These are phyloP conservation scores for Fissipunctia ypsillon DNA, from an alignment of 2,888 invertebrate genomes.

Conservation along the genomic window DNA sequence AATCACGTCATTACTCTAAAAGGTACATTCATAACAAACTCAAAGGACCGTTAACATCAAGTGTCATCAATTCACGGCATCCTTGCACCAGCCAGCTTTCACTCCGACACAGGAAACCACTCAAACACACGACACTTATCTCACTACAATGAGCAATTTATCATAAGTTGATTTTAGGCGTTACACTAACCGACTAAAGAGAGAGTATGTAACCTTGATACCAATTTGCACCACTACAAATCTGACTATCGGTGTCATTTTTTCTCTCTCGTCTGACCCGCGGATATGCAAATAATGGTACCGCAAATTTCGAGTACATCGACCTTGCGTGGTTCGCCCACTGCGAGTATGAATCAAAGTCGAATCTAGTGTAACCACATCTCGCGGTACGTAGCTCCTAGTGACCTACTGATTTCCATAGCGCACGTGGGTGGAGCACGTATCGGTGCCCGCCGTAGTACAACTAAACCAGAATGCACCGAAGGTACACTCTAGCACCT, in stretches of 20 bases:
- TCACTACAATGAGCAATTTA: conserved; percentile 89
- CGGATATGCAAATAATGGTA: conserved; percentile 88
- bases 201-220: conserved; percentile 89
- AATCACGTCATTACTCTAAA: conserved; percentile 42
- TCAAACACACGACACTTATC: conserved; percentile 87
- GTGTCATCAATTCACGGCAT: conserved; percentile 78
- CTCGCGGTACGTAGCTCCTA: conserved; percentile 80
- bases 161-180: conserved; percentile 88
- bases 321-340: conserved; percentile 87
- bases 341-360: conserved; percentile 83
- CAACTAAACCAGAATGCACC: conserved; percentile 37
- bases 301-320: conserved; percentile 88
- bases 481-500: conserved; percentile 25
- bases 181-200: conserved; percentile 90
- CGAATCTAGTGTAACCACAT: conserved; percentile 79
- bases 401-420: conserved; percentile 90
- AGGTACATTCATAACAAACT: conserved; percentile 50
- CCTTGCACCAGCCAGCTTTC: conserved; percentile 84
- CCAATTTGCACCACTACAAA: conserved; percentile 83
- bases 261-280: conserved; percentile 83
- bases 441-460: conserved; percentile 68
- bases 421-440: conserved; percentile 79
- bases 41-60: conserved; percentile 63
- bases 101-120: conserved; percentile 88
- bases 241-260: conserved; percentile 86